Evolutionary conservation across 2,797 vertebrate species (phyloP).

Genomic region (Pterois miles): DNA sequence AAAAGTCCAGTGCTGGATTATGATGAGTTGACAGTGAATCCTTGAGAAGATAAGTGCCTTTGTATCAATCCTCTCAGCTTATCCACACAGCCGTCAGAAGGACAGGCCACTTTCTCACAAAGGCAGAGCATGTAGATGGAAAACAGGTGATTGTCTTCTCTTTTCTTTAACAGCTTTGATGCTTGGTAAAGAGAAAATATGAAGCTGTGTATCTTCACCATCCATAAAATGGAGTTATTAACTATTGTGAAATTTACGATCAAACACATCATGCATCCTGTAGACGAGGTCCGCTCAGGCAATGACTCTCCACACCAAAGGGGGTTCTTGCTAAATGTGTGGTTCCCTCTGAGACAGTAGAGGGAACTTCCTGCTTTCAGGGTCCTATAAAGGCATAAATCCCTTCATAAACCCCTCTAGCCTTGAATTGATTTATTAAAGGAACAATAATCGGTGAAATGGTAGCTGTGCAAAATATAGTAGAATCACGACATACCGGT

Average conservation of each 20-base stretch:
- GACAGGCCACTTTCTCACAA: not conserved
- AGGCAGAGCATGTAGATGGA: not conserved
- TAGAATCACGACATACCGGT: too few relatives aligned
- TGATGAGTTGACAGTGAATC: constrained; percentile 47
- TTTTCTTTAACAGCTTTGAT: not conserved
- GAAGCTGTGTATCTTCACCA: not conserved
- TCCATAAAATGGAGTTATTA: not conserved
- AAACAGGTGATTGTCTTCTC: not conserved
- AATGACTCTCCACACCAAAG: not conserved
- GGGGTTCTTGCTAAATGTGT: not conserved
- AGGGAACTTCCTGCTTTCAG: not conserved
- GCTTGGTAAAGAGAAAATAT: not conserved
- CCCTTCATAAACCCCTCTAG: not conserved
- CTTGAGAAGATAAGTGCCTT: constrained; percentile 50
- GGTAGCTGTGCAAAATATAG: not conserved
- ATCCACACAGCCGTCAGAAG: constrained; percentile 5
- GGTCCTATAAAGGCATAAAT: not conserved
- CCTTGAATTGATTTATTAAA: not conserved
- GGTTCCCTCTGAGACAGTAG: not conserved
- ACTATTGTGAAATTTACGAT: not conserved
- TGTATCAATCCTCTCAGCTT: constrained; percentile 34
- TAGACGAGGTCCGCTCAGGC: not conserved
- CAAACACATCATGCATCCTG: not conserved
- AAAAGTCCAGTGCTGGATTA: constrained; percentile 58
- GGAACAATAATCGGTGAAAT: not conserved